Conservation (phyloP, 92 coral and sea anemone genomes). For the Phenganax subtilis region DNA sequence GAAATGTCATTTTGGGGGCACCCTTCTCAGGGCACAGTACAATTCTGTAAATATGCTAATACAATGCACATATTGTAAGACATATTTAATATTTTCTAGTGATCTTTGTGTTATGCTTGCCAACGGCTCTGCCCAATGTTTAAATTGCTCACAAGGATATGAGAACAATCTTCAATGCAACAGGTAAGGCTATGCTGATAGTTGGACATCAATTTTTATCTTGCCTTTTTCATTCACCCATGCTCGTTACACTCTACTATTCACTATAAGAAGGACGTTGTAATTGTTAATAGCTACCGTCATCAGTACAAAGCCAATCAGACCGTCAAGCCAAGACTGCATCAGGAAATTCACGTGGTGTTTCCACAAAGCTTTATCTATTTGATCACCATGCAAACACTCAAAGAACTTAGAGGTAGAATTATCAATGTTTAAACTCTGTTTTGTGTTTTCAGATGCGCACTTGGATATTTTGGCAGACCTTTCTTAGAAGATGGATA, state of each 20-base stretch:
- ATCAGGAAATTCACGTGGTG: too few relatives aligned
- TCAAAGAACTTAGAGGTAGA: neutral
- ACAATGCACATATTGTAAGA: neutral
- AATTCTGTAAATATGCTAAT: neutral
- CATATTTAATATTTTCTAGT: constrained; percentile 40
- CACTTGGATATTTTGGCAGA: constrained; percentile 76
- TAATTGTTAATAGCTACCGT: neutral
- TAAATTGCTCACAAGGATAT: constrained; percentile 86
- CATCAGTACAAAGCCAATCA: too few relatives aligned
- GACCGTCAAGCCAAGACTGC: too few relatives aligned
- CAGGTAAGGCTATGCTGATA: constrained; percentile 48
- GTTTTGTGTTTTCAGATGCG: constrained; percentile 53
- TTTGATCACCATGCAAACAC: too few relatives aligned
- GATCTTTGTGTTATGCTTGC: constrained; percentile 58
- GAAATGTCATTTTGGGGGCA: neutral
- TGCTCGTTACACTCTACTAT: too few relatives aligned
- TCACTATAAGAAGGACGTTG: neutral
- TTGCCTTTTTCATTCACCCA: neutral
- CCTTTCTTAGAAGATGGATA: constrained; percentile 73
- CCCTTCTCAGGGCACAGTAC: neutral
- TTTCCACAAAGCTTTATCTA: too few relatives aligned
- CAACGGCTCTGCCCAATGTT: constrained; percentile 71
- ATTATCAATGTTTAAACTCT: too few relatives aligned
- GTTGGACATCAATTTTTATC: neutral
- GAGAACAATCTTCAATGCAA: constrained; percentile 66